Evolutionary conservation across 2,797 vertebrate species (phyloP).

Genomic region (Phyllotis vaccarum): DNA sequence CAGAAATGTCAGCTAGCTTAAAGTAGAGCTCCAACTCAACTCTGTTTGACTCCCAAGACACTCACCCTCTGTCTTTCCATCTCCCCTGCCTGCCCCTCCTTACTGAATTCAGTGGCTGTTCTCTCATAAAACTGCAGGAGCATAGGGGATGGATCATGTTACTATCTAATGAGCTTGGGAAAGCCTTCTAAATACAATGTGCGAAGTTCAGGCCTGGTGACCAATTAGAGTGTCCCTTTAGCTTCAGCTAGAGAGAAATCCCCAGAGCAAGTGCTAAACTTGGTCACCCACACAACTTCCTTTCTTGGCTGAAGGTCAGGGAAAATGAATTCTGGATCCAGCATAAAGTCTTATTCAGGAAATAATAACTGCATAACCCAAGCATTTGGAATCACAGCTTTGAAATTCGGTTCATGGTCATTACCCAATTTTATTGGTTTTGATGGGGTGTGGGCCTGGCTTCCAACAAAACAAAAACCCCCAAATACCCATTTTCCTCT

Average conservation of each 20-base stretch:
- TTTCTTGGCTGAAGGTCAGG: slow-evolving; percentile 83
- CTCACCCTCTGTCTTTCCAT: neutral
- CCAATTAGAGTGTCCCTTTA: slow-evolving; percentile 84
- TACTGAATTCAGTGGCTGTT: neutral
- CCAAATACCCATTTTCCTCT: slow-evolving; percentile 6
- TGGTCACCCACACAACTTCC: slow-evolving; percentile 83
- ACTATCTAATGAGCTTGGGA: slow-evolving; percentile 75
- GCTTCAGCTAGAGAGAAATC: slow-evolving; percentile 84
- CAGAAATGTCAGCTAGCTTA: neutral
- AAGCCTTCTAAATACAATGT: slow-evolving; percentile 84
- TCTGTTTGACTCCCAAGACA: neutral
- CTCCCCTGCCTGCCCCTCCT: no score
- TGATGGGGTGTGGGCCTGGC: slow-evolving; percentile 65
- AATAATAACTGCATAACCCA: slow-evolving; percentile 73
- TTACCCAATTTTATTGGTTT: slow-evolving; percentile 70
- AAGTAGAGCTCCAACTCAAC: neutral
- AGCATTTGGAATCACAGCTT: slow-evolving; percentile 67
- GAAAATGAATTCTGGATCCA: slow-evolving; percentile 67
- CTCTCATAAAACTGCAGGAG: slow-evolving; percentile 4
- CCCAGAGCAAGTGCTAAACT: slow-evolving; percentile 84
- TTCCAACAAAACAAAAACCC: no score
- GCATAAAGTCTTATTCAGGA: slow-evolving; percentile 79
- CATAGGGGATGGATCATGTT: slow-evolving; percentile 55
- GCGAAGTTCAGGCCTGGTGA: slow-evolving; percentile 75
- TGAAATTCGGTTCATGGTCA: slow-evolving; percentile 68